Conservation (phyloP, 2,888 invertebrate species). For the Resseliella maxima region DNA sequence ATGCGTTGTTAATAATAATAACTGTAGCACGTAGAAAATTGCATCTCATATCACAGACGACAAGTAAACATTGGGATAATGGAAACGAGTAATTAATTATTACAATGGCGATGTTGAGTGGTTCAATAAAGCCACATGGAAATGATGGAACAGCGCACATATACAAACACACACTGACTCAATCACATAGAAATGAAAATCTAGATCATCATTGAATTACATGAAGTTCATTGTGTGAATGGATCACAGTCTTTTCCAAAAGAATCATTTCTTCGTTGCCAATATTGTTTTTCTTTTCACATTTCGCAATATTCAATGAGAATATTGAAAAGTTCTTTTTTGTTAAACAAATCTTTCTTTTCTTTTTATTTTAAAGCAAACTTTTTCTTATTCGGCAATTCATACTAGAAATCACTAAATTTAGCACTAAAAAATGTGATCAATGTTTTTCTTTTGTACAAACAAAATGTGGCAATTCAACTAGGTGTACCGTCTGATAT, state of each 20-base stretch:
- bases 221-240: background rate
- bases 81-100: constrained; percentile 51
- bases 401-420: too few relatives aligned
- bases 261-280: background rate
- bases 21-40: constrained; percentile 38
- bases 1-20: constrained; percentile 16
- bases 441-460: too few relatives aligned
- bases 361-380: background rate
- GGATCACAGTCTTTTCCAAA: background rate
- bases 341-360: background rate
- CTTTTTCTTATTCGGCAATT: too few relatives aligned
- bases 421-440: too few relatives aligned
- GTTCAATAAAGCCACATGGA: background rate
- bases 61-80: constrained; percentile 47
- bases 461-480: too few relatives aligned
- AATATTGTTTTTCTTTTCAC: background rate
- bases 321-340: background rate
- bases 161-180: background rate
- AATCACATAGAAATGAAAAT: background rate
- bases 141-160: background rate
- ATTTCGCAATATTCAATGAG: background rate
- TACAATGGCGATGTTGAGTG: constrained; percentile 10
- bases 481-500: too few relatives aligned
- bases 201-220: constrained; percentile 19
- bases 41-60: constrained; percentile 31